Conservation (phyloP, 2,797 vertebrate genomes). For the Clarias pachynema region DNA sequence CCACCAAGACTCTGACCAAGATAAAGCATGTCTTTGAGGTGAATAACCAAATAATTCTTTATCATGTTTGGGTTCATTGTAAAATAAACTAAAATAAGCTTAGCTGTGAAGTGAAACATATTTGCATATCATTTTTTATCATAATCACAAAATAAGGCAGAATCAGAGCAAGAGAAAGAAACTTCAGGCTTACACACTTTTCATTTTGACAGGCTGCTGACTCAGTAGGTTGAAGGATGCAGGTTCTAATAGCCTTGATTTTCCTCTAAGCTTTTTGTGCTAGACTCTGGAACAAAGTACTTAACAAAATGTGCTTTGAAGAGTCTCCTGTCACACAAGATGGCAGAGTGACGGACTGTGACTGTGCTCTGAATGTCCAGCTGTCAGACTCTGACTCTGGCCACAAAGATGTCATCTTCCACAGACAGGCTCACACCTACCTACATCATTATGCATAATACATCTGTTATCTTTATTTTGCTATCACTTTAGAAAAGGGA, state of each 20-base stretch:
- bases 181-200: constrained; percentile 15
- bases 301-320: constrained; percentile 28
- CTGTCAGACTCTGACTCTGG: constrained; percentile 7
- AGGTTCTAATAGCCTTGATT: constrained; percentile 10
- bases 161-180: constrained; percentile 2
- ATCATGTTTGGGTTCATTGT: not conserved
- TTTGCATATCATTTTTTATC: constrained; percentile 16
- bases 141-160: not conserved
- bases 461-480: not conserved
- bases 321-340: constrained; percentile 13
- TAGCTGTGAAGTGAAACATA: not conserved
- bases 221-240: not conserved
- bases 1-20: too few species aligned
- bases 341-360: constrained; percentile 13
- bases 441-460: not conserved
- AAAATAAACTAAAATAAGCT: not conserved
- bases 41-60: not conserved
- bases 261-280: not conserved
- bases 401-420: not conserved
- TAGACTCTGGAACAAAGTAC: constrained; percentile 14
- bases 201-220: constrained; percentile 24
- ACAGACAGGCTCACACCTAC: not conserved
- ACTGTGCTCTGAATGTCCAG: constrained; percentile 11
- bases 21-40: not conserved
- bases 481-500: not conserved